Evolutionary conservation across 2,113 vertebrate species (phyloP), one percentile per base, ranked within the genome.

Genomic region (Petrocephalus microphthalmus): DNA sequence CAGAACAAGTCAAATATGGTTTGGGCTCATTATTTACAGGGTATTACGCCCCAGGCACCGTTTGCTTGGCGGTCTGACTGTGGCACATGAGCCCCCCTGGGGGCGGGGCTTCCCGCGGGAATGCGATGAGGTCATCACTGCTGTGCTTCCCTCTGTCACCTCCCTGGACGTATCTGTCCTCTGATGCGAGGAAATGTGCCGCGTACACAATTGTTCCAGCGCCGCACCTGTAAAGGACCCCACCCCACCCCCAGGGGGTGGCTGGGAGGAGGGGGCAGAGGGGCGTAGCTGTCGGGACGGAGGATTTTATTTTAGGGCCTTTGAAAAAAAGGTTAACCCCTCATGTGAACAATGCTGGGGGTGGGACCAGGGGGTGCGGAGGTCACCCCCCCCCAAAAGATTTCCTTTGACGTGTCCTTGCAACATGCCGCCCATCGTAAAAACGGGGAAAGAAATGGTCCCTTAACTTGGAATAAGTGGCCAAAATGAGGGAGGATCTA

Each of bases 191-290:
- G 45, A 83, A 83, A 83, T n/a, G 45, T 22, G 45, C 81, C 3
- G 37, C 6, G 45, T 45, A 82, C 60, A 53, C 60, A 19, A 53
- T 85, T 85, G 49, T 25, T 87, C 53, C 49, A 37, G 20, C 74
- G 67, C 88, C 53, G 74, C 92, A 91, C 91, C 90, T 92, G 89
- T 85, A 95, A 95, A 93, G 95, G 95, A 92, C 92, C 93, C 93
- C 25, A 22, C 74, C 89, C 95, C 95, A 13, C n/a, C 10, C 8
- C 22, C 0, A 94, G 93, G 94, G 93, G 94, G 37, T 37, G 25
- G 11, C 29, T 81, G n/a, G 74, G 74, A 45, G 74, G 74, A 1
- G 5, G 71, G 37, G 29, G 74, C 17, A 42, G 45, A 7, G 78
- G 78, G 19, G 78, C 22, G 78, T 45, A 82, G 67, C 67, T 37